Percentiles rank a stretch among this genome's conserved stretches.
Evolutionary conservation across 2,888 invertebrate species (phyloP).

Genomic region (Criorhina ranunculi): DNA sequence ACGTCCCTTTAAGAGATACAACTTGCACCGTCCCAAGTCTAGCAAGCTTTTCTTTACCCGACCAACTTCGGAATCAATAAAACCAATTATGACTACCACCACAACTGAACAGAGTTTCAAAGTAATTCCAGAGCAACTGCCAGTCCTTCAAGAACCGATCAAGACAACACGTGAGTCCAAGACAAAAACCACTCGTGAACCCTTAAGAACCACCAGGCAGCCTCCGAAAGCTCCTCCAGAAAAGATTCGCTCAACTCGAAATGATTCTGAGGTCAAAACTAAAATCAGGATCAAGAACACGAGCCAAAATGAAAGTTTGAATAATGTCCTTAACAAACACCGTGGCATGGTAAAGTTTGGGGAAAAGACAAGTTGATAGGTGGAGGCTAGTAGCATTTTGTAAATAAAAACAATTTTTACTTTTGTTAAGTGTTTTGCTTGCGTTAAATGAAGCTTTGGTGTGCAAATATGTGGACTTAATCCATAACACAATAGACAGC

Average conservation of each 20-base stretch:
- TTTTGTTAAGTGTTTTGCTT: constrained; percentile 43
- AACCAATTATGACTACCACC: not conserved
- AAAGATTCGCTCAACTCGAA: constrained; percentile 39
- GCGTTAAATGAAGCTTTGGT: no score
- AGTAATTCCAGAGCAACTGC: not conserved
- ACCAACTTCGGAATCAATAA: constrained; percentile 7
- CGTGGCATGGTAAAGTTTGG: constrained; percentile 81
- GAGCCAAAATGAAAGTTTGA: constrained; percentile 41
- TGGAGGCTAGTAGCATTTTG: constrained; percentile 13
- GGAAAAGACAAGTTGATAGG: constrained; percentile 78
- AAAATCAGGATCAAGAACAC: constrained; percentile 55
- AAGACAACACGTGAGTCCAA: constrained; percentile 42
- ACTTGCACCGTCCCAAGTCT: constrained; percentile 64
- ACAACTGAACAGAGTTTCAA: constrained; percentile 22
- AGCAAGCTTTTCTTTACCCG: constrained; percentile 66
- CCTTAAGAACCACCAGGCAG: constrained; percentile 25
- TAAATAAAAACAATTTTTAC: constrained; percentile 67
- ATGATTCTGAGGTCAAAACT: constrained; percentile 37
- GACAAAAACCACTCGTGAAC: constrained; percentile 29
- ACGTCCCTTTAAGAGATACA: constrained; percentile 57
- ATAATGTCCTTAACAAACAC: constrained; percentile 63
- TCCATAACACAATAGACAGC: no score
- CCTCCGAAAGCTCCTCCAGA: constrained; percentile 27
- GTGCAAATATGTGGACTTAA: no score
- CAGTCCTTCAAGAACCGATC: constrained; percentile 5